Percentiles rank a stretch among this genome's conserved stretches.
phyloP scores from a whole-genome alignment of 2,113 vertebrate species.

The Meles meles region DNA sequence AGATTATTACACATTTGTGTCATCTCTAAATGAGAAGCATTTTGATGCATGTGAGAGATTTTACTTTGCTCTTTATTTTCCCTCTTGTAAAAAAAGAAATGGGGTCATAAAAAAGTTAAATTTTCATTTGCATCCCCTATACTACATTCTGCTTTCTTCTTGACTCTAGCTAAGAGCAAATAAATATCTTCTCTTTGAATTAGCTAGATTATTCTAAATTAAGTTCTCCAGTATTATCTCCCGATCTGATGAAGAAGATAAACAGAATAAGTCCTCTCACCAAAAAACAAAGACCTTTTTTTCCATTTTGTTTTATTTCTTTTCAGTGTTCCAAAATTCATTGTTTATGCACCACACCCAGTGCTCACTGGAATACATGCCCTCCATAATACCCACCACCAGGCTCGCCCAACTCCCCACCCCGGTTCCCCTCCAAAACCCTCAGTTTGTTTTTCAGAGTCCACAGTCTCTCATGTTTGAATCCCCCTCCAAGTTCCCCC shows the following conservation, averaged over 20 bases:
- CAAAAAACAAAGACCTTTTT: not conserved
- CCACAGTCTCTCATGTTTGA: too few relatives aligned
- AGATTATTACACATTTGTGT: not conserved
- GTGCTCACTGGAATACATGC: too few relatives aligned
- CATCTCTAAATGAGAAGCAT: not conserved
- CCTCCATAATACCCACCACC: too few relatives aligned
- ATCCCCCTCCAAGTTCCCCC: too few relatives aligned
- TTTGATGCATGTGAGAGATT: accelerated
- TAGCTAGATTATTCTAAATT: not conserved
- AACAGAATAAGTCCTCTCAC: not conserved
- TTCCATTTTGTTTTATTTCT: too few relatives aligned
- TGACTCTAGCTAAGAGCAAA: not conserved
- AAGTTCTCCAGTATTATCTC: not conserved
- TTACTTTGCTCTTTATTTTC: not conserved
- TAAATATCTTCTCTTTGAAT: not conserved
- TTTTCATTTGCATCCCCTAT: not conserved
- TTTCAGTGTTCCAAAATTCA: too few relatives aligned
- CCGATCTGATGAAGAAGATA: not conserved
- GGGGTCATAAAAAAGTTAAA: not conserved
- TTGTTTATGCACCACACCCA: too few relatives aligned
- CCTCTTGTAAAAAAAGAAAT: not conserved
- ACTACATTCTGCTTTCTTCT: not conserved
- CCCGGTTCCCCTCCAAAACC: too few relatives aligned
- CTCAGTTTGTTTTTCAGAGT: too few relatives aligned
- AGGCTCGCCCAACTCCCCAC: too few relatives aligned